Conservation (phyloP, 2,797 vertebrate species). For the Naso thynnoides region DNA sequence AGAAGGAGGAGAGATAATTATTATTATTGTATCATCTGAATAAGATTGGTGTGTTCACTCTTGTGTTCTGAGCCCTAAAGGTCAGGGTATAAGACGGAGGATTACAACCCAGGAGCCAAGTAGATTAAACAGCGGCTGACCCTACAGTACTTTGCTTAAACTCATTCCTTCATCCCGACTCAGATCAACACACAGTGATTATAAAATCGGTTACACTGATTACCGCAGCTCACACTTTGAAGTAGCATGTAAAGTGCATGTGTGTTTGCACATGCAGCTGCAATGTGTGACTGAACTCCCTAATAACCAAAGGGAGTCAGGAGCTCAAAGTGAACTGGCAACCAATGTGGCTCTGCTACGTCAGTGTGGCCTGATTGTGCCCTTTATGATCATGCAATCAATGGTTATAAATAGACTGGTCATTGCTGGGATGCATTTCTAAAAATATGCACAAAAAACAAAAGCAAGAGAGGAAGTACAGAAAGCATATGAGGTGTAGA, state of each 20-base stretch:
- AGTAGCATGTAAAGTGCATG: not conserved
- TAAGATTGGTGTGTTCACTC: conserved; percentile 64
- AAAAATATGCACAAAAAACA: conserved; percentile 53
- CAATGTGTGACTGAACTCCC: not conserved
- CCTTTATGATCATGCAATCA: conserved; percentile 55
- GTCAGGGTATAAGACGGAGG: conserved; percentile 74
- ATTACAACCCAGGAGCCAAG: conserved; percentile 71
- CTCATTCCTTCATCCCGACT: conserved; percentile 48
- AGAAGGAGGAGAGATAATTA: conserved; percentile 69
- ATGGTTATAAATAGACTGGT: conserved; percentile 61
- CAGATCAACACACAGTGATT: conserved; percentile 37
- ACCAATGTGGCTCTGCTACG: conserved; percentile 23
- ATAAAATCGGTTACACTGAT: conserved; percentile 37
- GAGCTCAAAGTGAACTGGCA: conserved; percentile 63
- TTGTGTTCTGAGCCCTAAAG: conserved; percentile 67
- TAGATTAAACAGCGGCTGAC: conserved; percentile 73
- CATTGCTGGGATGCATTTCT: conserved; percentile 54
- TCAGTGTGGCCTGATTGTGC: conserved; percentile 48
- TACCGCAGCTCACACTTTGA: conserved; percentile 42
- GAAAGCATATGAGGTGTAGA: not conserved
- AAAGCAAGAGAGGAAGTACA: conserved; percentile 1
- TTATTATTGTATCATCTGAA: conserved; percentile 75
- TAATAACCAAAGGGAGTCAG: conserved; percentile 60
- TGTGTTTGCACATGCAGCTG: not conserved
- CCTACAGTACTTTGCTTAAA: conserved; percentile 43